Evolutionary conservation across 2,888 invertebrate genomes (phyloP), one percentile per base, ranked within the genome.

Genomic region (Brachyptera putata): DNA sequence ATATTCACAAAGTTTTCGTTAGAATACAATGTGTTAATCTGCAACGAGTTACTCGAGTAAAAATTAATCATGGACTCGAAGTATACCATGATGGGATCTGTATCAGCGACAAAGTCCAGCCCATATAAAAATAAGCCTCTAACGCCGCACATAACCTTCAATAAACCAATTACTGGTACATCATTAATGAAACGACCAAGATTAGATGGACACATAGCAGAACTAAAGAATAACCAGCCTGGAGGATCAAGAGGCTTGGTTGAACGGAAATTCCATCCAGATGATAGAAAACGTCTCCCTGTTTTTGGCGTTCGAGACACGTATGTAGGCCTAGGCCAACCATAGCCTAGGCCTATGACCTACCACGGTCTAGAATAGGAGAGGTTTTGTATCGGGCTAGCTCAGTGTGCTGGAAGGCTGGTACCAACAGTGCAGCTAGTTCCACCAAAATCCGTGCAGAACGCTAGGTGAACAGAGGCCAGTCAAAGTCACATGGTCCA

Each of bases 261-360:
- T 18, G 53, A 50, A 36, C 36, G 18, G 9, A 46, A 46, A 24
- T 21, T 9, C 22, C 11, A n/a, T 21, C 22, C 22, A 2, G 24
- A 46, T 16, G 21, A 75, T 58, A 68, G 74, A 41, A 74, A 74
- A 64, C 66, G 72, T 1, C 66, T 77, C 39, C 77, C 77, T 2
- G 75, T 76, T 22, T 75, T 73, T 57, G 72, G 68, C 60, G 73
- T 74, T 21, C 71, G 74, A 21, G 75, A 74, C 65, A 73, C 69
- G 77, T 76, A 67, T 30, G 30, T n/a, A n/a, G n/a, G n/a, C n/a
- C n/a, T n/a, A n/a, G n/a, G n/a, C n/a, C n/a, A n/a, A n/a, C n/a
- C n/a, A n/a, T n/a, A n/a, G n/a, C n/a, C n/a, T n/a, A n/a, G n/a
- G n/a, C n/a, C n/a, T n/a, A n/a, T n/a, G n/a, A n/a, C n/a, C n/a